Base-by-base conservation (phyloP, 1,140 invertebrate species). In the Epicauta chinensis region DNA sequence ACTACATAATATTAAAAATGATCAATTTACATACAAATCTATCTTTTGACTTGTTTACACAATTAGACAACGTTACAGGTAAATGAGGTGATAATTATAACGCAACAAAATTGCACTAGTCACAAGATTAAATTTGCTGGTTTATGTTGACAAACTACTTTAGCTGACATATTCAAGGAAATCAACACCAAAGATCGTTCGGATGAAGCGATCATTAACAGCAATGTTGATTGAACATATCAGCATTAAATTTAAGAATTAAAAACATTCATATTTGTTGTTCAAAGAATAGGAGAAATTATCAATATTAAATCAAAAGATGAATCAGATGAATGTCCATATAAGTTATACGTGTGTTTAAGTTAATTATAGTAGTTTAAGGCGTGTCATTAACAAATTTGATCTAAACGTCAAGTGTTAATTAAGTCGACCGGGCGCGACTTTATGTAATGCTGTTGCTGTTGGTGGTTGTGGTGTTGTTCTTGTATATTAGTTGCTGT, bases 21-120 rank as follows among this genome's bases (percentile, higher is more conserved):
- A 36, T 45, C 14, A 55, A 58, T 58, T 51, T 58, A 49, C 52
- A 58, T 55, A 55, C 54, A 58, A 49, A 58, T 55, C 43, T 53
- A 48, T 55, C 52, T 55, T 48, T 58, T 47, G 42, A 50, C 51
- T 41, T 55, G 51, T 54, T 58, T 58, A 51, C 53, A 49, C 47
- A 48, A 55, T 40, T 54, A 46, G 52, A 54, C 52, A 40, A 47
- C 31, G 43, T 54, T 55, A 55, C 49, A 45, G 39, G 39, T 46
- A 23, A 50, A 55, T 55, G 46, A 55, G 53, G 53, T 55, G 53
- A 55, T 55, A 55, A 55, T 55, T 55, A 55, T 55, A 50, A 55
- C 36, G 53, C 31, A 40, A 55, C 47, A 42, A 32, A 39, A 40
- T 42, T 44, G 53, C 53, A 34, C 48, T 40, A 7, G 40, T 53